Evolutionary conservation across 2,113 vertebrate species (phyloP).

Genomic region (Perca flavescens): DNA sequence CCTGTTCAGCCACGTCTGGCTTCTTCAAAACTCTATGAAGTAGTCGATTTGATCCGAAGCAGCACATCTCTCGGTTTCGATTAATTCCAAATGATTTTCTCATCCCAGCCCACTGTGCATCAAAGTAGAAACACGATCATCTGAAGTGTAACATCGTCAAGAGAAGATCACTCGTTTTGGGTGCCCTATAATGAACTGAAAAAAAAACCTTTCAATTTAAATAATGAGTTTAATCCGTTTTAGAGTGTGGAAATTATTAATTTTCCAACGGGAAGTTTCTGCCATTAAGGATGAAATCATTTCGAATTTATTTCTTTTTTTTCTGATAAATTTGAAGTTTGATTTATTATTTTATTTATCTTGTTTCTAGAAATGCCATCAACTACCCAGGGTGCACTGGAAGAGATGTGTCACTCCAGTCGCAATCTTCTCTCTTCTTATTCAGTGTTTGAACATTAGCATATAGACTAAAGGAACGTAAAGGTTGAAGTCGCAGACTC

Average conservation of each 20-base stretch:
- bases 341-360: no score
- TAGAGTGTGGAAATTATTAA: neutral
- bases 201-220: neutral
- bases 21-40: neutral
- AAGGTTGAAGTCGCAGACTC: no score
- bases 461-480: neutral
- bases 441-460: neutral
- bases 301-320: neutral
- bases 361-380: constrained; percentile 1
- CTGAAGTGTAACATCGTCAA: neutral
- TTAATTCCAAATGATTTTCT: neutral
- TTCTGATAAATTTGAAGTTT: no score
- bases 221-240: neutral
- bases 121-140: neutral
- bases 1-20: neutral
- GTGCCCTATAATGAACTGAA: neutral
- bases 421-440: neutral
- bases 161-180: neutral
- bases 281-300: neutral
- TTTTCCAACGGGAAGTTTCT: neutral
- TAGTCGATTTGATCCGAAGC: neutral
- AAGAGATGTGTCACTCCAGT: neutral
- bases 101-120: neutral
- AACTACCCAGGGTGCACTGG: neutral
- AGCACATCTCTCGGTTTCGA: neutral